These are phyloP conservation scores for Volucella inanis DNA, from an alignment of 2,888 invertebrate genomes.

Conservation along the genomic window DNA sequence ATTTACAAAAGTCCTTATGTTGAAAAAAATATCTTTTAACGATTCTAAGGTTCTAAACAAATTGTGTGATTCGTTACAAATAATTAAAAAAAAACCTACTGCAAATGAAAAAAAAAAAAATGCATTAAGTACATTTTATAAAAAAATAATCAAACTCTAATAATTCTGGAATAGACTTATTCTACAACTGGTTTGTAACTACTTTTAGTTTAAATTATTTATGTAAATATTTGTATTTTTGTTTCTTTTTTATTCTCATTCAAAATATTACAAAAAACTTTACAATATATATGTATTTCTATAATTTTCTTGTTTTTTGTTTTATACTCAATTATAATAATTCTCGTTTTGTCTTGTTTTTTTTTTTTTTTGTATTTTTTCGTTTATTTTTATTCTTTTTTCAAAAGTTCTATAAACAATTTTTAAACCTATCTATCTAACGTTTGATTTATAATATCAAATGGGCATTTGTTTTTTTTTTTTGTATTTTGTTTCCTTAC, in stretches of 20 bases:
- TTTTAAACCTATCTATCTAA: slow-evolving; percentile 73
- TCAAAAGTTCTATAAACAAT: slow-evolving; percentile 63
- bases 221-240: slow-evolving; percentile 39
- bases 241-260: slow-evolving; percentile 37
- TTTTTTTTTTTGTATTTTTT: neutral
- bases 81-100: slow-evolving; percentile 25
- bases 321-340: slow-evolving; percentile 47
- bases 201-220: slow-evolving; percentile 11
- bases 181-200: slow-evolving; percentile 20
- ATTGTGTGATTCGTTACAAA: slow-evolving; percentile 1
- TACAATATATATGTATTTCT: slow-evolving; percentile 57
- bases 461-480: slow-evolving; percentile 64
- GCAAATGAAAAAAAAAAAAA: slow-evolving; percentile 29
- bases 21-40: slow-evolving; percentile 19
- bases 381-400: no score
- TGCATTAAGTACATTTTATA: slow-evolving; percentile 66
- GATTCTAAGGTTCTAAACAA: neutral
- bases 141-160: slow-evolving; percentile 30
- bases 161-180: slow-evolving; percentile 51
- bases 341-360: slow-evolving; percentile 20
- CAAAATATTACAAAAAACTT: slow-evolving; percentile 66
- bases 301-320: slow-evolving; percentile 35
- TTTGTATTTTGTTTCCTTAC: slow-evolving; percentile 14
- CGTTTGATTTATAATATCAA: slow-evolving; percentile 65
- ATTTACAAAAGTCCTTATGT: slow-evolving; percentile 54